These are phyloP conservation scores for Melipona bicolor DNA, from an alignment of 2,888 invertebrate species.

Conservation along the genomic window DNA sequence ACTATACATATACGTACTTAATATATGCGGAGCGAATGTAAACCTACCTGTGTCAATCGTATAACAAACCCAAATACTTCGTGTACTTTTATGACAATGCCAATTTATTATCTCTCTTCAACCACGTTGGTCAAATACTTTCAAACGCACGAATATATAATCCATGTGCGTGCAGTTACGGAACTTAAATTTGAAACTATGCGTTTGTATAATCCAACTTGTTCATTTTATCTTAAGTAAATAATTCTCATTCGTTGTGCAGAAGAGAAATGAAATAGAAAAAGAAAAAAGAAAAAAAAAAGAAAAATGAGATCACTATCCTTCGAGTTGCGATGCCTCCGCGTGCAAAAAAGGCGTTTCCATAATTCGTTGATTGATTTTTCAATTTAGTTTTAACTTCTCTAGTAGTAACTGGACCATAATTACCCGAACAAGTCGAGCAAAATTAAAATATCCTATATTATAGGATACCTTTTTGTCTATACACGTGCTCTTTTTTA, in stretches of 20 bases:
- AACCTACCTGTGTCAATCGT: slow-evolving; percentile 63
- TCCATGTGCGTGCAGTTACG: slow-evolving; percentile 8
- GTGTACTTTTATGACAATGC: slow-evolving; percentile 13
- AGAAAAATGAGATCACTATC: slow-evolving; percentile 74
- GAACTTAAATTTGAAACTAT: slow-evolving; percentile 30
- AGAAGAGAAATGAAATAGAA: slow-evolving; percentile 44
- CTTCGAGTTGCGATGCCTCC: slow-evolving; percentile 51
- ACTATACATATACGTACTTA: slow-evolving; percentile 82
- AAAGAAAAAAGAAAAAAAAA: slow-evolving; percentile 10
- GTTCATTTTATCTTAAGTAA: neutral
- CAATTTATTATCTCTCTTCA: neutral
- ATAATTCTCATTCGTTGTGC: slow-evolving; percentile 42
- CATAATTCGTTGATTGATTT: slow-evolving; percentile 59
- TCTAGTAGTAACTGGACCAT: slow-evolving; percentile 51
- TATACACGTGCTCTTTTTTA: slow-evolving; percentile 55
- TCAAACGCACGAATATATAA: neutral
- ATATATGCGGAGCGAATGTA: slow-evolving; percentile 82
- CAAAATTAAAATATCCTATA: slow-evolving; percentile 50
- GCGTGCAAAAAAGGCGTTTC: slow-evolving; percentile 43
- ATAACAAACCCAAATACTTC: slow-evolving; percentile 47
- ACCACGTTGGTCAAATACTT: neutral
- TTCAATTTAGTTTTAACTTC: slow-evolving; percentile 38
- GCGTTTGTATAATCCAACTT: neutral
- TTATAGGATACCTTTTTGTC: slow-evolving; percentile 49
- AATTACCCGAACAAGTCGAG: slow-evolving; percentile 32